Percentiles rank a stretch among this genome's conserved stretches.
Conservation (phyloP, 1,140 invertebrate species). For the Olivierus martensii region DNA sequence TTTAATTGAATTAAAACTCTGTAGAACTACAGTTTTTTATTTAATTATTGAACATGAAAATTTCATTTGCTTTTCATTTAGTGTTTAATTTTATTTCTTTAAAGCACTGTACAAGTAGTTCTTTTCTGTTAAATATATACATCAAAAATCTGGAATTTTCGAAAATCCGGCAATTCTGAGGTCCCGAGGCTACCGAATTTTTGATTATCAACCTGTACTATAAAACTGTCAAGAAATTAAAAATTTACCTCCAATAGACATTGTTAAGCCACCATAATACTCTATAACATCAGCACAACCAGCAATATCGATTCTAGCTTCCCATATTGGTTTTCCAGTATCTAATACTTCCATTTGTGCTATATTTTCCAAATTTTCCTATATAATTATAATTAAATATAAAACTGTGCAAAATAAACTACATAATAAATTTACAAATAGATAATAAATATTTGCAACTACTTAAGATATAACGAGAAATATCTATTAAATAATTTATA, state of each 20-base stretch:
- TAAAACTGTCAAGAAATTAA: slow-evolving; percentile 32
- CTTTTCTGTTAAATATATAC: too few species aligned
- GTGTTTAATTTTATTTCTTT: too few species aligned
- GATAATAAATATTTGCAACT: not conserved
- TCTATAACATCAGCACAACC: slow-evolving; percentile 31
- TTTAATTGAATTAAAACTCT: too few species aligned
- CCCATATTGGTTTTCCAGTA: slow-evolving; percentile 43
- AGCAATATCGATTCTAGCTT: slow-evolving; percentile 39
- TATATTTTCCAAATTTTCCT: slow-evolving; percentile 36
- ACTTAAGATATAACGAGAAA: slow-evolving; percentile 1
- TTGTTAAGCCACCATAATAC: slow-evolving; percentile 13
- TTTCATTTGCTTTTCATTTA: too few species aligned
- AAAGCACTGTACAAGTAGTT: too few species aligned
- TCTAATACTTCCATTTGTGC: slow-evolving; percentile 40
- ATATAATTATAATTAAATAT: slow-evolving; percentile 29
- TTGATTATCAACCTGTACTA: too few species aligned
- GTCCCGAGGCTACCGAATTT: too few species aligned
- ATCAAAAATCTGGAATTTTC: too few species aligned
- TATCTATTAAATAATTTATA: not conserved
- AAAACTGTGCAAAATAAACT: slow-evolving; percentile 22
- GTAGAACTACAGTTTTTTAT: too few species aligned
- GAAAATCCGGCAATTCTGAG: too few species aligned
- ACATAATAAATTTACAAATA: slow-evolving; percentile 4
- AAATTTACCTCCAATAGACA: slow-evolving; percentile 28
- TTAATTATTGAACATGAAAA: too few species aligned